Percentiles rank a stretch among this genome's conserved stretches.
These are phyloP conservation scores for Styela plicata DNA, from an alignment of 23 tunicate genomes.

Conservation along the genomic window DNA sequence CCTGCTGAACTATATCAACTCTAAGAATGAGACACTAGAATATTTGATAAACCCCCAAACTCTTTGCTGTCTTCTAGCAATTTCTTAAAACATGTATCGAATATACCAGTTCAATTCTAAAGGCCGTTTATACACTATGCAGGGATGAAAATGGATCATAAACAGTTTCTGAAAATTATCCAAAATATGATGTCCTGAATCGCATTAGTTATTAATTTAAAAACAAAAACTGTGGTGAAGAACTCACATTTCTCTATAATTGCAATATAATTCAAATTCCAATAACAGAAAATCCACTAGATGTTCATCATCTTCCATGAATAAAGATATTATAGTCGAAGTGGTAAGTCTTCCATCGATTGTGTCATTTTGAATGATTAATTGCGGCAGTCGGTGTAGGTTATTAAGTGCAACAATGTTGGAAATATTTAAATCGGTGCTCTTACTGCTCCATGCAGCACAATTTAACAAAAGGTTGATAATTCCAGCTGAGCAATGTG, in stretches of 20 bases:
- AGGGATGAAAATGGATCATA: no score
- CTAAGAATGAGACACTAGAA: no score
- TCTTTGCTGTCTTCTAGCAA: no score
- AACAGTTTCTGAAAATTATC: no score
- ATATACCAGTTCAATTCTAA: no score
- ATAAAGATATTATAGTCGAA: slow-evolving; percentile 20
- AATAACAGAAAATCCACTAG: slow-evolving; percentile 48
- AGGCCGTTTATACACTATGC: no score
- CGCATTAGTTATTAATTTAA: no score
- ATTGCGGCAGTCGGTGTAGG: neutral
- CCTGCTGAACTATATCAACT: no score
- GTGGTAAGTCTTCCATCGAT: neutral
- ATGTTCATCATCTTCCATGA: slow-evolving; percentile 62
- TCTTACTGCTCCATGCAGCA: neutral
- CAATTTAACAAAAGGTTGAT: neutral
- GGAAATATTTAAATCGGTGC: neutral
- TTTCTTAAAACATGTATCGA: no score
- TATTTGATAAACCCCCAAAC: no score
- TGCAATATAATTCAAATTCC: slow-evolving; percentile 27
- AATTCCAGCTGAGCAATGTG: neutral
- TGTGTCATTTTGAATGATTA: neutral
- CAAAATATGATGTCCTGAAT: no score
- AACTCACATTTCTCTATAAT: neutral
- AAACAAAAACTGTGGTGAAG: no score
- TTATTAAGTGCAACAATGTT: neutral